Conservation (phyloP, 1,140 invertebrate genomes). For the Drosophila hydei region DNA sequence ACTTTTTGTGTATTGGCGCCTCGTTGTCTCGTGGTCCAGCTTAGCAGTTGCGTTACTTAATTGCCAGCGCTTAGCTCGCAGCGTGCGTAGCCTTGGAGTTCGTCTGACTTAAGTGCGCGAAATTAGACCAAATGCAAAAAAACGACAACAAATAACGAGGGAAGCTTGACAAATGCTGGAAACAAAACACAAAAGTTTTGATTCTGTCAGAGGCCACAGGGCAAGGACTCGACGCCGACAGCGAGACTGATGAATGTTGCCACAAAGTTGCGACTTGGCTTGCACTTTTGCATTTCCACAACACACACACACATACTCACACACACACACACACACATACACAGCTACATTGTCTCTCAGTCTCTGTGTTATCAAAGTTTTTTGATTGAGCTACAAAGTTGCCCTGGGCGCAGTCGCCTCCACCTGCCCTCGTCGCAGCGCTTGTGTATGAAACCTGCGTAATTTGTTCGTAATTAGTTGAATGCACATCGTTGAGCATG, state of each 20-base stretch:
- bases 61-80: conserved; percentile 66
- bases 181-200: conserved; percentile 16
- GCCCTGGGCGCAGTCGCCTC: conserved; percentile 26
- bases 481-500: conserved; percentile 71
- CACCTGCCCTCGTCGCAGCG: conserved; percentile 29
- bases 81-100: conserved; percentile 36
- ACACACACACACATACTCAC: conserved; percentile 12
- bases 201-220: conserved; percentile 49
- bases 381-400: conserved; percentile 77
- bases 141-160: not conserved
- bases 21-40: conserved; percentile 11
- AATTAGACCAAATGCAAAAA: conserved; percentile 62
- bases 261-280: conserved; percentile 66
- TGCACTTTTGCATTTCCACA: conserved; percentile 60
- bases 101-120: conserved; percentile 68
- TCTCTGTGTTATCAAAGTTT: conserved; percentile 55
- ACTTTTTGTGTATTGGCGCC: conserved; percentile 29
- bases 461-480: conserved; percentile 82
- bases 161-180: conserved; percentile 9
- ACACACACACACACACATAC: not conserved
- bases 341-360: conserved; percentile 19
- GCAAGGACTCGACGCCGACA: conserved; percentile 52
- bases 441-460: conserved; percentile 75
- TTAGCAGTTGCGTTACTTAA: conserved; percentile 62
- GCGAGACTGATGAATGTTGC: conserved; percentile 70